Evolutionary conservation across 2,113 vertebrate species (phyloP).

Genomic region (Rostratula benghalensis): DNA sequence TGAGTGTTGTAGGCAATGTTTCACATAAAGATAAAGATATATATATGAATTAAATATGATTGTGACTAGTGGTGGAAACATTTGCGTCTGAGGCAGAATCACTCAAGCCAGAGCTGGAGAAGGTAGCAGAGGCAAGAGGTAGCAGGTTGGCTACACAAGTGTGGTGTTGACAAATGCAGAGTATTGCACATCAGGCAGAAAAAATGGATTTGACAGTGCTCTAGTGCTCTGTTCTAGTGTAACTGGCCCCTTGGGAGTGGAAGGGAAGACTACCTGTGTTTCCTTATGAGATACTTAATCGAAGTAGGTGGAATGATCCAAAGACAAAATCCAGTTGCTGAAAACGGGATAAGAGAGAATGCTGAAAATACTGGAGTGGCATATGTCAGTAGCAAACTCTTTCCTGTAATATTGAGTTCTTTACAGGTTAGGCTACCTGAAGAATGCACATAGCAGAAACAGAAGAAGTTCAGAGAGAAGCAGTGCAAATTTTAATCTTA

Average conservation of each 20-base stretch:
- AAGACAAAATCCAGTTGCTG: background rate
- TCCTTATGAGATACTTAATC: background rate
- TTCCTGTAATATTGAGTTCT: background rate
- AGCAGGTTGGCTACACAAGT: background rate
- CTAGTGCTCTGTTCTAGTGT: background rate
- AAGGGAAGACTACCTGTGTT: background rate
- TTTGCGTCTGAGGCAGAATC: background rate
- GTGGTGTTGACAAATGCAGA: background rate
- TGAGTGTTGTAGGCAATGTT: background rate
- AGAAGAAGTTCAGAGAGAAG: background rate
- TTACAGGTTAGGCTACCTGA: background rate
- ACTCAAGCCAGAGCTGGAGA: background rate
- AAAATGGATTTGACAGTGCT: background rate
- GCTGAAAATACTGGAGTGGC: background rate
- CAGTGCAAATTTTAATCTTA: background rate
- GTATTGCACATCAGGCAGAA: background rate
- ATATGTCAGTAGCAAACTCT: background rate
- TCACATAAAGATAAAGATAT: background rate
- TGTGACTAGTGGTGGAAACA: background rate
- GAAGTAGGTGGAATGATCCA: background rate
- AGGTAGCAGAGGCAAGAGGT: background rate
- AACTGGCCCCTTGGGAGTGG: background rate
- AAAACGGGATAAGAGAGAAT: background rate
- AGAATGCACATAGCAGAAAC: background rate
- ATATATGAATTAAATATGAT: background rate